Evolutionary conservation across 1,140 invertebrate species (phyloP).

Genomic region (Achatina immaculata): DNA sequence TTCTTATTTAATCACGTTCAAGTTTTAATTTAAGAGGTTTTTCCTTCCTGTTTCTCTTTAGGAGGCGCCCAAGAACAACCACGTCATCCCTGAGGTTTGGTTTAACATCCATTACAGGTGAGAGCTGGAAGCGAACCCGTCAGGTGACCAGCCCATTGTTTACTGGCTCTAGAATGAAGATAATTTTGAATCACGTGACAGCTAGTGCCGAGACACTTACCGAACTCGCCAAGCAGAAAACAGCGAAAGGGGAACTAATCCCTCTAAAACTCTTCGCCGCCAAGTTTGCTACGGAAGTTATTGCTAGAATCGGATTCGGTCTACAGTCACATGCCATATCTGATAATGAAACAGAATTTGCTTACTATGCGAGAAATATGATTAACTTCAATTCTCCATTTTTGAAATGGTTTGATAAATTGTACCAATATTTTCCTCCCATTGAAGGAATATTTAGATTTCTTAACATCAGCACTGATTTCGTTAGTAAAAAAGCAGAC

Average conservation of each 20-base stretch:
- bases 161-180: neutral
- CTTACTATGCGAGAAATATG: neutral
- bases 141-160: neutral
- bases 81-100: conserved; percentile 53
- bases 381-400: conserved; percentile 42
- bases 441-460: neutral
- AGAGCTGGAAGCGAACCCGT: conserved; percentile 8
- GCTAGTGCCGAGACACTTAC: neutral
- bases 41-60: neutral
- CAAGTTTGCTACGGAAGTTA: neutral
- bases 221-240: neutral
- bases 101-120: neutral
- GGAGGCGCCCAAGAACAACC: neutral
- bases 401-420: neutral
- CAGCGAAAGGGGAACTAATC: neutral
- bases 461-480: neutral
- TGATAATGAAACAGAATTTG: neutral
- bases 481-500: neutral
- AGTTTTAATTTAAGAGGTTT: too few relatives aligned
- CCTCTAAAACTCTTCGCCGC: neutral
- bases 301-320: neutral
- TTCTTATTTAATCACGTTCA: too few relatives aligned
- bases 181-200: neutral
- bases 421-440: neutral
- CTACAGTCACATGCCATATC: conserved; percentile 35